phyloP scores from a whole-genome alignment of 2,113 vertebrate species.

The Amazona guildingii region DNA sequence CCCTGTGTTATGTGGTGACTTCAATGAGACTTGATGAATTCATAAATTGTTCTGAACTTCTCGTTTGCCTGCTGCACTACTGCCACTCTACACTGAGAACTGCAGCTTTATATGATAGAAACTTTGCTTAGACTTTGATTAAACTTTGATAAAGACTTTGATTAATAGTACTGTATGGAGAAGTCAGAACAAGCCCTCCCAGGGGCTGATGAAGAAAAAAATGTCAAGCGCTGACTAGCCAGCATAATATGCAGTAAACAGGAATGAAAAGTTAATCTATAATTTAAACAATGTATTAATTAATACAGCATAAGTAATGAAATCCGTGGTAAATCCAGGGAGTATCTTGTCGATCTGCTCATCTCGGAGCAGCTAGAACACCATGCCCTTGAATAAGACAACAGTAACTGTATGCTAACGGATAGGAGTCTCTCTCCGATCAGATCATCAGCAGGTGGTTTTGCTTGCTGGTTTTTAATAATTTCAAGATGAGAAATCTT shows the following conservation, averaged over 20 bases:
- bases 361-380: neutral
- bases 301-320: conserved; percentile 35
- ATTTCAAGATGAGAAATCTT: neutral
- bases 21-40: conserved; percentile 4
- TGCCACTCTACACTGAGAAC: neutral
- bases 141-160: conserved; percentile 52
- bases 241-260: conserved; percentile 18
- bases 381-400: neutral
- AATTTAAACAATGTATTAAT: conserved; percentile 50
- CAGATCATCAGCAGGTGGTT: neutral
- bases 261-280: conserved; percentile 24
- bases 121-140: conserved; percentile 46
- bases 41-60: conserved; percentile 1
- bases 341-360: neutral
- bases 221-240: neutral
- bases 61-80: neutral
- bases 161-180: conserved; percentile 9
- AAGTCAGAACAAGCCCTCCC: neutral
- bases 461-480: neutral
- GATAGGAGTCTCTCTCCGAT: neutral
- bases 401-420: neutral
- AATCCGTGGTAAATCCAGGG: conserved; percentile 5
- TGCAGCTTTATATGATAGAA: neutral
- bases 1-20: neutral
- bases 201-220: conserved; percentile 1